Percentiles rank a stretch among this genome's conserved stretches.
These are phyloP conservation scores for Erethizon dorsatum DNA, from an alignment of 2,797 vertebrate species.

Conservation along the genomic window DNA sequence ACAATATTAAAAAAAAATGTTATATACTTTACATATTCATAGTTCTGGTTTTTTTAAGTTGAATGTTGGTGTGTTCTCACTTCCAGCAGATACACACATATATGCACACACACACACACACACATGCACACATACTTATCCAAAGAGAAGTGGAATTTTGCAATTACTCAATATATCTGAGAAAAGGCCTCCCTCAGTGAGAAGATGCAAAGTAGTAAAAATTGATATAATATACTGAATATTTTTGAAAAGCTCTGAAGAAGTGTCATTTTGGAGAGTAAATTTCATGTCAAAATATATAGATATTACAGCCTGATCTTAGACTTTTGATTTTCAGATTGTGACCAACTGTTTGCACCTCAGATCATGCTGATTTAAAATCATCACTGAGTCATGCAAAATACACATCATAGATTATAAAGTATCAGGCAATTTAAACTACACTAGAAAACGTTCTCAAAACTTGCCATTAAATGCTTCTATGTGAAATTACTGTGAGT, in stretches of 20 bases:
- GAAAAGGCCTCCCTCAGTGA: neutral
- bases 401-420: neutral
- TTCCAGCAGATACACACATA: neutral
- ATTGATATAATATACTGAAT: neutral
- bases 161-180: neutral
- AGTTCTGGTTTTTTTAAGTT: neutral
- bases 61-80: neutral
- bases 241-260: neutral
- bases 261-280: neutral
- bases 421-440: neutral
- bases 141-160: neutral
- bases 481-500: neutral
- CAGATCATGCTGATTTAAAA: neutral
- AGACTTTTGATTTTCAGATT: neutral
- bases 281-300: neutral
- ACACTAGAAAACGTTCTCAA: neutral
- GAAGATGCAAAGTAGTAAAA: constrained; percentile 13
- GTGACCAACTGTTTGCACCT: neutral
- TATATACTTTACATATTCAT: neutral
- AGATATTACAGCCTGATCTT: neutral
- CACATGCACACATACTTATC: neutral
- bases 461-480: neutral
- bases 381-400: neutral
- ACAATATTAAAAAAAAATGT: neutral
- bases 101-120: neutral